phyloP scores from a whole-genome alignment of 1,140 invertebrate genomes.

The Leptonema lineaticorne region DNA sequence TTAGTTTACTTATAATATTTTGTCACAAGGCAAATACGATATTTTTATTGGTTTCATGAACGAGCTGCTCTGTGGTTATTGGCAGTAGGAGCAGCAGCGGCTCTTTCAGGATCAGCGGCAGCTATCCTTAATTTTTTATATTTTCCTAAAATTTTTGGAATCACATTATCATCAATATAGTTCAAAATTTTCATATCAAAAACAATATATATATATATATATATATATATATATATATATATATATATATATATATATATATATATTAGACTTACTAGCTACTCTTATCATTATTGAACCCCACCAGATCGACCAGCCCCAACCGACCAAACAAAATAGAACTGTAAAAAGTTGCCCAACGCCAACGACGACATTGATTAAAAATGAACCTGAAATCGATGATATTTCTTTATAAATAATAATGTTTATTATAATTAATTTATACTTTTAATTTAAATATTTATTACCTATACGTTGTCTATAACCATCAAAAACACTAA shows the following conservation, averaged over 20 bases:
- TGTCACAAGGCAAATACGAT: too few species aligned
- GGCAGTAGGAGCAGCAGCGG: background rate
- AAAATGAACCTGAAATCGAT: constrained; percentile 59
- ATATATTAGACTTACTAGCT: constrained; percentile 46
- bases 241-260: background rate
- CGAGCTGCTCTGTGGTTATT: constrained; percentile 33
- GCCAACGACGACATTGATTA: constrained; percentile 84
- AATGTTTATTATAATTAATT: too few species aligned
- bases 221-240: too few species aligned
- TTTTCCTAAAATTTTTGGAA: constrained; percentile 33
- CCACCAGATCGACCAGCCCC: constrained; percentile 98
- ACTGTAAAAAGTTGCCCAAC: constrained; percentile 87
- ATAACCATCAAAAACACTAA: constrained; percentile 70
- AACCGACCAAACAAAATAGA: constrained; percentile 92
- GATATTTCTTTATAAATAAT: too few species aligned
- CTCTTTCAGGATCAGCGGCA: constrained; percentile 24
- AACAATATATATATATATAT: too few species aligned
- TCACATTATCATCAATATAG: too few species aligned
- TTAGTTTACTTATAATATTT: background rate
- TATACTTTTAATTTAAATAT: too few species aligned
- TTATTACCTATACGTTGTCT: constrained; percentile 66
- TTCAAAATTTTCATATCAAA: too few species aligned
- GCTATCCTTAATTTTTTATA: constrained; percentile 32
- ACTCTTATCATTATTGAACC: constrained; percentile 75
- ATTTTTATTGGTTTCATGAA: constrained; percentile 1